Evolutionary conservation across 2,113 vertebrate genomes (phyloP), one percentile per base, ranked within the genome.

Genomic region (Spilogale gracilis): DNA sequence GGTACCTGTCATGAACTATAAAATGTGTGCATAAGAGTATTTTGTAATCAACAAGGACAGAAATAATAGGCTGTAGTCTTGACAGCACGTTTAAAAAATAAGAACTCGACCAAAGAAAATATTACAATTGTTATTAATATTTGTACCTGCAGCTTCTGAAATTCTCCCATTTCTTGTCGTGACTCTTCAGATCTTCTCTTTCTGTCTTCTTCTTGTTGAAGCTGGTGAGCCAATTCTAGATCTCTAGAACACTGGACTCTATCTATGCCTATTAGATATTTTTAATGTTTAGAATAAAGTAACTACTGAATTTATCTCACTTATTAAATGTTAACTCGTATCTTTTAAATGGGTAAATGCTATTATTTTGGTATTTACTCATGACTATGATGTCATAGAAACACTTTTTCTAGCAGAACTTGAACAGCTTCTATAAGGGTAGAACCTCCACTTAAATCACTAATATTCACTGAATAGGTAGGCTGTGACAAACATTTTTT

Each of bases 101-200:
- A 91, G 38, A 96, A 65, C 14, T 82, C 76, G 69, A 97, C 38
- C 60, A 61, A 91, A 73, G 21, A 83, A 84, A 89, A 93, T 38
- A 84, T 9, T 63, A 4, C 54, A 81, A 94, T 3, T 84, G 32
- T 83, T 80, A 86, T 61, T 92, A 43, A 95, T 45, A 6, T 94
- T 3, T 21, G 30, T 95, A 99, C 99, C 99, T 99, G 99, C 43
- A 99, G 98, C 96, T 99, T 99, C 98, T 98, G 98, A 98, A 99
- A 99, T 95, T 99, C 99, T 92, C 99, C 98, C 25, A 86, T 98
- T 96, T 99, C 99, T 97, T 91, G 97, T 85, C 95, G 98, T 63
- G 98, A 98, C 95, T 99, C 99, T 82, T 99, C 98, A 82, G 96
- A 97, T 96, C 94, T 99, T 96, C 98, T 99, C 76, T 65, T 86